A percentile compares a stretch with the other conserved stretches of the same genome.
Evolutionary conservation across 2,113 vertebrate genomes (phyloP).

Genomic region (Oreochromis tanganicae): DNA sequence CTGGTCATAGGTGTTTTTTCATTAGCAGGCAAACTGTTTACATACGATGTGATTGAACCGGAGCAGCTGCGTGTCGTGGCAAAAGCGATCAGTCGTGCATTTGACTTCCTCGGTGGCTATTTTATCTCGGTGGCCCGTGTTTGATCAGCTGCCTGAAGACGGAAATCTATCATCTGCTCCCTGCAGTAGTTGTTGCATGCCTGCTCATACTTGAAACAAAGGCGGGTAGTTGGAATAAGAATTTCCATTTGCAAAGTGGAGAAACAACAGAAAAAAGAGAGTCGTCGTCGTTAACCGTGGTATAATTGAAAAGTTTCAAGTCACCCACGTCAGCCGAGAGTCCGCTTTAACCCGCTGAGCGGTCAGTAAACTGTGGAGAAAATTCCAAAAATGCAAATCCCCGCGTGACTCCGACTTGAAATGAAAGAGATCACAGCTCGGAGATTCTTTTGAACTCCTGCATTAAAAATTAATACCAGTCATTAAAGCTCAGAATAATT

Average conservation of each 20-base stretch:
- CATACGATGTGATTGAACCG: not conserved
- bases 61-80: not conserved
- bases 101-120: not conserved
- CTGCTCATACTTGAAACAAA: not conserved
- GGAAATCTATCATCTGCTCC: not conserved
- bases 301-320: not conserved
- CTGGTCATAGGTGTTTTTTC: not conserved
- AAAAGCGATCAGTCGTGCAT: not conserved
- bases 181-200: not conserved
- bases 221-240: rapidly evolving
- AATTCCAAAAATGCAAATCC: not conserved
- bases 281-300: rapidly evolving
- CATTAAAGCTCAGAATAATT: not conserved
- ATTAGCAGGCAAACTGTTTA: not conserved
- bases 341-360: not conserved
- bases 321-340: not conserved
- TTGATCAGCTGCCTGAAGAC: not conserved
- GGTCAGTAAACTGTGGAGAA: not conserved
- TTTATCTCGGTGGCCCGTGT: not conserved
- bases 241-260: not conserved
- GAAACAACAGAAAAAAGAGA: not conserved
- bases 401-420: not conserved
- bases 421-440: not conserved
- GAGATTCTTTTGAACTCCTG: not conserved
- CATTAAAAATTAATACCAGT: not conserved